Percentiles rank a stretch among this genome's conserved stretches.
These are phyloP conservation scores for Eueides isabella DNA, from an alignment of 1,140 invertebrate genomes.

Conservation along the genomic window DNA sequence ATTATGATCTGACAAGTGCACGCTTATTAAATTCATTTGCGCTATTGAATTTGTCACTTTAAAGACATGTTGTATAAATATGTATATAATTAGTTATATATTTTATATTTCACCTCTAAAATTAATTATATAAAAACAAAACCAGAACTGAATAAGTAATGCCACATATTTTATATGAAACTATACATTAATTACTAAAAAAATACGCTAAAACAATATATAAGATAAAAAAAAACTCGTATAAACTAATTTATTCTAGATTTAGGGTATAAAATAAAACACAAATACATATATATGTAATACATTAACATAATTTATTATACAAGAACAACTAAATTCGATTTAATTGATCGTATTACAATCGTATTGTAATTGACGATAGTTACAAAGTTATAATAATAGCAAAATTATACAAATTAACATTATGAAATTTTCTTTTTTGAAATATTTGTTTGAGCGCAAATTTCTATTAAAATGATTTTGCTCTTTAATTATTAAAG, in stretches of 20 bases:
- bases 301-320: constrained; percentile 24
- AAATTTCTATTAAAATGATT: neutral
- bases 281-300: neutral
- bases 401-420: neutral
- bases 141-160: no score
- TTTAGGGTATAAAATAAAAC: neutral
- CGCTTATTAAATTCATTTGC: no score
- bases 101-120: no score
- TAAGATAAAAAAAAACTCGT: no score
- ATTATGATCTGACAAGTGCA: neutral
- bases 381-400: neutral
- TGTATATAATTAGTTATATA: no score
- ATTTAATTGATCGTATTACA: constrained; percentile 23
- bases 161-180: no score
- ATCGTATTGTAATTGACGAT: constrained; percentile 18
- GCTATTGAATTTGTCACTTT: no score
- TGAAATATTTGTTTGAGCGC: neutral
- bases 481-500: neutral
- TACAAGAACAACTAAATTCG: constrained; percentile 15
- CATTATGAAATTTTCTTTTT: neutral
- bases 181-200: no score
- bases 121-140: no score
- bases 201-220: no score
- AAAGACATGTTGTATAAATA: no score
- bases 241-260: no score